phyloP scores from a whole-genome alignment of 2,888 invertebrate genomes.

The Oligia strigilis region DNA sequence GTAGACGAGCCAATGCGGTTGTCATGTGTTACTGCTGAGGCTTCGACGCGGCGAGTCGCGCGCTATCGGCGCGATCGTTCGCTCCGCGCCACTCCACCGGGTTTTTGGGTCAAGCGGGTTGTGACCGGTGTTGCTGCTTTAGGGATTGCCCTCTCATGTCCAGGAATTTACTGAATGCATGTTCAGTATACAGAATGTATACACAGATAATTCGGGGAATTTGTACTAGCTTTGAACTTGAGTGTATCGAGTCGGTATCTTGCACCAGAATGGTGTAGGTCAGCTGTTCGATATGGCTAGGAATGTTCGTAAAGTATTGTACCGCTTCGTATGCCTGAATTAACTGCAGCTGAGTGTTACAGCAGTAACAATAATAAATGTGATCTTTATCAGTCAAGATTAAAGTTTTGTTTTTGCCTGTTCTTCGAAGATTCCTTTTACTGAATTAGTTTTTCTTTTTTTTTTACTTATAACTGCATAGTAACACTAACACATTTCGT shows the following conservation, averaged over 20 bases:
- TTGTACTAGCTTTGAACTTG: conserved; percentile 26
- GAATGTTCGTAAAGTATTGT: neutral
- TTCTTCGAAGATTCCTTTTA: neutral
- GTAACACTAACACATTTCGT: neutral
- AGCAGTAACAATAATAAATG: neutral
- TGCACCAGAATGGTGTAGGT: conserved; percentile 19
- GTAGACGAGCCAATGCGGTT: conserved; percentile 57
- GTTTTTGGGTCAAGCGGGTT: conserved; percentile 88
- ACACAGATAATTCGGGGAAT: conserved; percentile 26
- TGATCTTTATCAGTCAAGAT: neutral
- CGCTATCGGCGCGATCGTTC: conserved; percentile 85
- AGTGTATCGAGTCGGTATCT: conserved; percentile 3
- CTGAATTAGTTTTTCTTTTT: neutral
- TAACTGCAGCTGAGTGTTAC: neutral
- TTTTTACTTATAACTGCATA: neutral
- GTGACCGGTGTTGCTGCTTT: conserved; percentile 76
- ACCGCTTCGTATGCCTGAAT: conserved; percentile 2
- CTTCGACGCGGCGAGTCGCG: conserved; percentile 70
- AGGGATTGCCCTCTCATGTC: conserved; percentile 71
- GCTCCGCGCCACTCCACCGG: conserved; percentile 74
- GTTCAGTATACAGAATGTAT: conserved; percentile 42
- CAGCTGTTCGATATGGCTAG: conserved; percentile 20
- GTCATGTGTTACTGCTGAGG: conserved; percentile 55
- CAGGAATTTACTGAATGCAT: conserved; percentile 74
- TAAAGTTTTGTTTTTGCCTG: neutral